A percentile compares a stretch with the other conserved stretches of the same genome.
Evolutionary conservation across 2,113 vertebrate species (phyloP).

Genomic region (Chiloscyllium plagiosum): DNA sequence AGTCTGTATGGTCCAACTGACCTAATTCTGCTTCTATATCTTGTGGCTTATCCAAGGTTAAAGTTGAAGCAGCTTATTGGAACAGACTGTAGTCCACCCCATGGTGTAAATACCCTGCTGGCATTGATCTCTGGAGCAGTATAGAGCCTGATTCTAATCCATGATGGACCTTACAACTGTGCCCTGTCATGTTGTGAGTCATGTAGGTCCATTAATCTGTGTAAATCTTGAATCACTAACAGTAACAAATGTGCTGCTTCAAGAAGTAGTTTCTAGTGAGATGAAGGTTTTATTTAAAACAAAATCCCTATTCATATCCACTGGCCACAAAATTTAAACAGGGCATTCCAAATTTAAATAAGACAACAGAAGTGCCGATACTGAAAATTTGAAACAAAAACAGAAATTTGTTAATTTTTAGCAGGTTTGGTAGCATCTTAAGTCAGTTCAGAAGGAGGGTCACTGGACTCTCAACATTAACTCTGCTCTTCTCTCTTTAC

Average conservation of each 20-base stretch:
- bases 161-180: background rate
- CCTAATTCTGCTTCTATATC: too few species aligned
- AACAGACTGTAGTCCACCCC: background rate
- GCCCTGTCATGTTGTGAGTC: background rate
- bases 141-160: background rate
- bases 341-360: background rate
- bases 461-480: too few species aligned
- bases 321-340: background rate
- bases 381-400: too few species aligned
- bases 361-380: too few species aligned
- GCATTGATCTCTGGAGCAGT: background rate
- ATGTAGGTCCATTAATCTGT: background rate
- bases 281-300: background rate
- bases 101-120: background rate
- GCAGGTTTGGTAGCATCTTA: too few species aligned
- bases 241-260: background rate
- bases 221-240: background rate
- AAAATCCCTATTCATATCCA: background rate
- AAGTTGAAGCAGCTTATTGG: background rate
- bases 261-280: background rate
- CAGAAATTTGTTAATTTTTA: too few species aligned
- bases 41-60: background rate
- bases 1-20: too few species aligned
- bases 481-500: too few species aligned
- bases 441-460: too few species aligned